A percentile compares a stretch with the other conserved stretches of the same genome.
These are phyloP conservation scores for Oophaga pumilio DNA, from an alignment of 2,113 vertebrate species.

Conservation along the genomic window DNA sequence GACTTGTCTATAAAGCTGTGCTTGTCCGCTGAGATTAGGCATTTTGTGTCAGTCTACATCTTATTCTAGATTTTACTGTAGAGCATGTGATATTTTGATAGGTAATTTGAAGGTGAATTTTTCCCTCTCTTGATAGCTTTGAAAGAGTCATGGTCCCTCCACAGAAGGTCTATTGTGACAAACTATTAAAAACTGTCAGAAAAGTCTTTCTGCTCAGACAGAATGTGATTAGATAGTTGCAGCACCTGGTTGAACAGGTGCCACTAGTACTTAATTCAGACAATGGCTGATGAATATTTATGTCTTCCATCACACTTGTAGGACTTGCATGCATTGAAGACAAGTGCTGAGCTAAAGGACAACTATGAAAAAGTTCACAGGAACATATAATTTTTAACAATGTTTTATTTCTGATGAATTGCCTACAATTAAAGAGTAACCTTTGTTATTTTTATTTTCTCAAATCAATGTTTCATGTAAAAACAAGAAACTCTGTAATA, in stretches of 20 bases:
- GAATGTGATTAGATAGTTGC: not conserved
- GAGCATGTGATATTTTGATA: not conserved
- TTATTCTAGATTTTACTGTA: not conserved
- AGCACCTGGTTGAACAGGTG: constrained; percentile 11
- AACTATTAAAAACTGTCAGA: not conserved
- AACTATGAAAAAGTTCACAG: not conserved
- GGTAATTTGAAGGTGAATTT: constrained; percentile 7
- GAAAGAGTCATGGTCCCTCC: not conserved
- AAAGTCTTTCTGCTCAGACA: not conserved
- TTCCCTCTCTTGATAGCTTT: not conserved
- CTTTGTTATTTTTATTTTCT: too few species aligned
- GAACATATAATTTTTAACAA: not conserved
- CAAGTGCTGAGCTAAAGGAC: not conserved
- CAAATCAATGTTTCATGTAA: too few species aligned
- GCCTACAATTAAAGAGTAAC: too few species aligned
- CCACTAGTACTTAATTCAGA: not conserved
- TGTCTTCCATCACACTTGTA: constrained; percentile 1
- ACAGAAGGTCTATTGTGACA: not conserved
- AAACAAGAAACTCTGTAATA: too few species aligned
- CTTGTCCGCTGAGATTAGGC: too few species aligned
- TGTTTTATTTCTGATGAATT: too few species aligned
- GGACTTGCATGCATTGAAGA: not conserved
- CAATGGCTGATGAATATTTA: constrained; percentile 3
- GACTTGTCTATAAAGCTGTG: too few species aligned
- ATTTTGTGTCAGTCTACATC: too few species aligned